These are phyloP conservation scores for Zaprionus africanus DNA, from an alignment of 1,140 invertebrate species.

Conservation along the genomic window DNA sequence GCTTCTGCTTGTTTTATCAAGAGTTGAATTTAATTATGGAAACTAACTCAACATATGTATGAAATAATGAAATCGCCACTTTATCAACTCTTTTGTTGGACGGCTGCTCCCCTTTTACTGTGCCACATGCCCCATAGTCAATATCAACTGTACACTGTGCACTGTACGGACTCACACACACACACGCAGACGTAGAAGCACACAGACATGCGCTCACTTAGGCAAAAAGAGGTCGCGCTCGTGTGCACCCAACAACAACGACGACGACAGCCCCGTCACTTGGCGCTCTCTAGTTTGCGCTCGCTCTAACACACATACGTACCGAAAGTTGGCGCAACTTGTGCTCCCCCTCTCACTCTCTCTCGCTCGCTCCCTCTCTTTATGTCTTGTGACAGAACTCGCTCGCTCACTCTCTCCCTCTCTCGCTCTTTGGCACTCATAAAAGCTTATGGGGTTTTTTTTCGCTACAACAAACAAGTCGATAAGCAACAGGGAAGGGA, in stretches of 20 bases:
- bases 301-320: conserved; percentile 77
- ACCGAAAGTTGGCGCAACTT: conserved; percentile 73
- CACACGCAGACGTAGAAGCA: not conserved
- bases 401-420: conserved; percentile 31
- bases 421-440: conserved; percentile 52
- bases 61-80: conserved; percentile 2
- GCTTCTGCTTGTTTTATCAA: conserved; percentile 9
- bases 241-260: conserved; percentile 71
- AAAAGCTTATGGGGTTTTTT: conserved; percentile 38
- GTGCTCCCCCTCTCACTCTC: conserved; percentile 20
- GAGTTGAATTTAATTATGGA: not conserved
- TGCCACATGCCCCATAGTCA: conserved; percentile 42
- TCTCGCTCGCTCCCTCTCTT: conserved; percentile 5
- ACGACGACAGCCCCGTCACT: conserved; percentile 49
- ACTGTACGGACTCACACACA: conserved; percentile 12
- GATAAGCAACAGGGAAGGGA: conserved; percentile 43
- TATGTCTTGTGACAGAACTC: not conserved
- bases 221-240: conserved; percentile 77
- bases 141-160: conserved; percentile 65
- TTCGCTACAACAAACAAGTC: conserved; percentile 49
- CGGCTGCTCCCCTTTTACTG: conserved; percentile 20
- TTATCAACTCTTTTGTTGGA: conserved; percentile 19
- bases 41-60: not conserved
- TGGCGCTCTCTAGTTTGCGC: conserved; percentile 73
- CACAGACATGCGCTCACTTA: conserved; percentile 20